Conservation (phyloP, 2,888 invertebrate genomes). For the Tetranychus piercei region DNA sequence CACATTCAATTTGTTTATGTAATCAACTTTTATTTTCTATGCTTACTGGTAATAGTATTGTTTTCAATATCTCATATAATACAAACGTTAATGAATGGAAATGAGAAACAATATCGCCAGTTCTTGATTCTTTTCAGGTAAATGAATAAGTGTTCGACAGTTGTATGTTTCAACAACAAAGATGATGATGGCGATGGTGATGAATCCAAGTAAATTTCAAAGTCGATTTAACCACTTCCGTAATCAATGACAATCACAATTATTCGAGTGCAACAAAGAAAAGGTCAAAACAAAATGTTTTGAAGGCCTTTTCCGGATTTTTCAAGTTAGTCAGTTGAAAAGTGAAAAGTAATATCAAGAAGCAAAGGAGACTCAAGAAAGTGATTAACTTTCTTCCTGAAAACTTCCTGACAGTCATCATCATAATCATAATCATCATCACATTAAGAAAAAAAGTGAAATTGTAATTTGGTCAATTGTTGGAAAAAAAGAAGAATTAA, state of each 20-base stretch:
- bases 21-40: too few relatives aligned
- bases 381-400: neutral
- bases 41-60: too few relatives aligned
- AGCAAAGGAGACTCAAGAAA: neutral
- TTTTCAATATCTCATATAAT: too few relatives aligned
- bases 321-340: neutral
- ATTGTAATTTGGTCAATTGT: neutral
- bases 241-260: neutral
- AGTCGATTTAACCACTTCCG: neutral
- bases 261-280: neutral
- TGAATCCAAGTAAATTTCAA: neutral
- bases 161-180: neutral
- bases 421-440: neutral
- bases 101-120: too few relatives aligned
- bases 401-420: neutral
- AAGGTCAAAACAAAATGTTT: neutral
- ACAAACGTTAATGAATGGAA: too few relatives aligned
- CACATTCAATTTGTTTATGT: too few relatives aligned
- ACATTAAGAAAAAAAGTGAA: neutral
- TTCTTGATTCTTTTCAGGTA: too few relatives aligned
- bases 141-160: too few relatives aligned
- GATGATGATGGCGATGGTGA: neutral
- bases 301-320: slow-evolving; percentile 6
- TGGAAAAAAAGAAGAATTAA: neutral
- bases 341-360: neutral